Percentiles rank a stretch among this genome's conserved stretches.
phyloP scores from a whole-genome alignment of 2,888 invertebrate species.

The Agrotis exclamationis region DNA sequence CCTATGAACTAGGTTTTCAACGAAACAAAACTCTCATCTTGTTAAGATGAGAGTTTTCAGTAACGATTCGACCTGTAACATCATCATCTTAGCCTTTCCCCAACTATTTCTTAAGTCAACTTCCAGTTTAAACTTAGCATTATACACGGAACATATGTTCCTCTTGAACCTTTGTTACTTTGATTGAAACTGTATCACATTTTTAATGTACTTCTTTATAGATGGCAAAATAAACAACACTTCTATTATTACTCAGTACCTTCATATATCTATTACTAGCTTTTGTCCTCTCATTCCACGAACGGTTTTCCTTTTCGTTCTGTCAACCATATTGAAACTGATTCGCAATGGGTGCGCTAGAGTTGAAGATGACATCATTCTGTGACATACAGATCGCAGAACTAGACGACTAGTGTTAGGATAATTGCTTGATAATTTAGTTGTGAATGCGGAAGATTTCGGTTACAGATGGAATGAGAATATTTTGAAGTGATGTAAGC shows the following conservation, averaged over 20 bases:
- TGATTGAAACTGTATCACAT: background rate
- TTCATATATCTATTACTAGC: background rate
- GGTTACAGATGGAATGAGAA: slow-evolving; percentile 18
- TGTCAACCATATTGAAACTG: slow-evolving; percentile 46
- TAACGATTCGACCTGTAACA: background rate
- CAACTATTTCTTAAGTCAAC: background rate
- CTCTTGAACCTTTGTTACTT: background rate
- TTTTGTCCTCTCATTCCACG: slow-evolving; percentile 18
- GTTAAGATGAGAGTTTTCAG: background rate
- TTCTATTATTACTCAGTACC: slow-evolving; percentile 18
- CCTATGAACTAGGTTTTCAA: background rate
- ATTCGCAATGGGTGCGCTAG: slow-evolving; percentile 54
- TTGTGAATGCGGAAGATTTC: slow-evolving; percentile 54
- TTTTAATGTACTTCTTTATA: background rate
- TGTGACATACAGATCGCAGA: slow-evolving; percentile 49
- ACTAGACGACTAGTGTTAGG: slow-evolving; percentile 36
- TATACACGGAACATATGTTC: no score
- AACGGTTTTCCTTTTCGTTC: slow-evolving; percentile 43
- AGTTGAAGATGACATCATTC: slow-evolving; percentile 57
- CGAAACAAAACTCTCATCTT: no score
- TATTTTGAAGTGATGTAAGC: slow-evolving; percentile 37
- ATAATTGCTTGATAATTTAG: slow-evolving; percentile 55
- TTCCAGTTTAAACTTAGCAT: background rate
- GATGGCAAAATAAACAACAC: background rate
- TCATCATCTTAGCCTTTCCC: background rate